Percentiles rank a stretch among this genome's conserved stretches.
These are phyloP conservation scores for Maylandia zebra DNA, from an alignment of 2,113 vertebrate genomes.

Conservation along the genomic window DNA sequence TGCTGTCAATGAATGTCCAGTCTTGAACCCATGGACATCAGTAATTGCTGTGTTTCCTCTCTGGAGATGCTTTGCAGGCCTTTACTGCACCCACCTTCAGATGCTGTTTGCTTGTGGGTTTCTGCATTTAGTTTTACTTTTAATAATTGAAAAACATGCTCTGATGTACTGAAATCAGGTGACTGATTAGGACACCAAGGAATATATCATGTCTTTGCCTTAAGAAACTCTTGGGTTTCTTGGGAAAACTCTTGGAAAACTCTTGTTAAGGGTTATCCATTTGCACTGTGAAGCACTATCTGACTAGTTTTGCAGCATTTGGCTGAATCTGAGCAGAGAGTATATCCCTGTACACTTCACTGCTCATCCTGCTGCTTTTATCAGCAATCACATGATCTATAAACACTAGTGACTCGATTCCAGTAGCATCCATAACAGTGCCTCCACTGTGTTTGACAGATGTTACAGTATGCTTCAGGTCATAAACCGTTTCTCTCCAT, in stretches of 20 bases:
- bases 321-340: not conserved
- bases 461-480: not conserved
- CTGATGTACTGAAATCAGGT: not conserved
- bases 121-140: not conserved
- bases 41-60: not conserved
- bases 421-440: not conserved
- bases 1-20: not conserved
- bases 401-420: not conserved
- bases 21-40: not conserved
- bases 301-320: not conserved
- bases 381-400: not conserved
- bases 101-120: not conserved
- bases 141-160: not conserved
- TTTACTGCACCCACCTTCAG: not conserved
- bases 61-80: not conserved
- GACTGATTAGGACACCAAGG: not conserved
- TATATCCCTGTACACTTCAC: not conserved
- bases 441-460: not conserved
- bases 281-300: not conserved
- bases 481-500: not conserved
- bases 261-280: not conserved
- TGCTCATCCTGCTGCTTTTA: not conserved
- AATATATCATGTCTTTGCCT: not conserved
- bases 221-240: not conserved
- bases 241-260: not conserved